Evolutionary conservation across 2,113 vertebrate genomes (phyloP).

Genomic region (Hyaena hyaena): DNA sequence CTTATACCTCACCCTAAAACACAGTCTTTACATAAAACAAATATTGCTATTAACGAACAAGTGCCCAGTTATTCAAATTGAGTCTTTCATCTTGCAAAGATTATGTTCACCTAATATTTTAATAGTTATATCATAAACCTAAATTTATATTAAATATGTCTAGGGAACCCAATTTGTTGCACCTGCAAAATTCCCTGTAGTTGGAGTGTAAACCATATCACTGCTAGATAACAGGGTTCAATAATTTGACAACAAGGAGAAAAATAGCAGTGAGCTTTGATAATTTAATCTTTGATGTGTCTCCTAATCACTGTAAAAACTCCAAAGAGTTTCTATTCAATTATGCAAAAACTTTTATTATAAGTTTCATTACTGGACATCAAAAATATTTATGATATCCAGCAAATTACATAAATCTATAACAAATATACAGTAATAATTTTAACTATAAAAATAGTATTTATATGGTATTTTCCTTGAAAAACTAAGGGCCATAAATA

Average conservation of each 20-base stretch:
- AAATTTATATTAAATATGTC: constrained; percentile 1
- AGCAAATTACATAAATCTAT: constrained; percentile 37
- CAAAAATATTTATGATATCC: constrained; percentile 9
- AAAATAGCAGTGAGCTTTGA: constrained; percentile 45
- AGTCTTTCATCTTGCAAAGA: neutral
- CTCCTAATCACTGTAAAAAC: constrained; percentile 54
- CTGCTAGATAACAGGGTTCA: constrained; percentile 27
- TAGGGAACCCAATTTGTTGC: neutral
- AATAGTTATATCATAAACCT: neutral
- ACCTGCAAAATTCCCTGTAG: neutral
- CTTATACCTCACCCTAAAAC: neutral
- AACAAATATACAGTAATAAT: constrained; percentile 11
- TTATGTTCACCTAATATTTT: neutral
- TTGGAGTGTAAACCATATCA: neutral
- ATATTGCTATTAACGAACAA: neutral
- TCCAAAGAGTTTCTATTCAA: constrained; percentile 10
- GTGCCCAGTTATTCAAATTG: neutral
- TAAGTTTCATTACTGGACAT: neutral
- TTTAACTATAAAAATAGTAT: neutral
- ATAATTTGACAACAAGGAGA: constrained; percentile 45
- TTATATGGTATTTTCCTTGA: constrained; percentile 39
- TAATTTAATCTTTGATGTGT: neutral
- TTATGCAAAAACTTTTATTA: constrained; percentile 57
- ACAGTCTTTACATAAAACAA: neutral
- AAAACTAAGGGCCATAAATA: neutral